Conservation (phyloP, 1,140 invertebrate genomes). For the Cydia pomonella region DNA sequence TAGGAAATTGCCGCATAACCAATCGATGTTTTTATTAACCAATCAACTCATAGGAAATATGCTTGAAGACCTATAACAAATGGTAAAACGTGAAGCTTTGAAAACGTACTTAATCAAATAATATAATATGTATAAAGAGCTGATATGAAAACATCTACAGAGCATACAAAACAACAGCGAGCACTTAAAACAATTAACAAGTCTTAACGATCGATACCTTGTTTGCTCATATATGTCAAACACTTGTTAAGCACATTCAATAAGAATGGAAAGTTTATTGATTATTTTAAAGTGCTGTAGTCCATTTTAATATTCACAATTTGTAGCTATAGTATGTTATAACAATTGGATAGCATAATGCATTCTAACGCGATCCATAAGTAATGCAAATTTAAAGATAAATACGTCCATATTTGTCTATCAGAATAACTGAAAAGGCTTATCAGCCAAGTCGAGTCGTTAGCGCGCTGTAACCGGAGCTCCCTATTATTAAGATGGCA, state of each 20-base stretch:
- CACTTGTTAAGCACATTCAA: background rate
- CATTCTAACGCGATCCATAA: constrained; percentile 36
- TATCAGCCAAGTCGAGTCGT: constrained; percentile 69
- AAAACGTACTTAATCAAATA: background rate
- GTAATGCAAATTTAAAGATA: constrained; percentile 72
- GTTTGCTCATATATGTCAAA: background rate
- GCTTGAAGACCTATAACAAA: constrained; percentile 11
- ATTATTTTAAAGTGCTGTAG: background rate
- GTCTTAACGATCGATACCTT: background rate
- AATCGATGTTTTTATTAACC: constrained; percentile 21
- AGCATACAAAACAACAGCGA: background rate
- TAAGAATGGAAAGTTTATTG: background rate
- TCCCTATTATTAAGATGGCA: constrained; percentile 57
- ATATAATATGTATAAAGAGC: background rate
- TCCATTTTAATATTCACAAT: background rate
- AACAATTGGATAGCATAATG: background rate
- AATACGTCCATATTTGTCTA: constrained; percentile 79
- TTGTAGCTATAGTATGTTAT: background rate
- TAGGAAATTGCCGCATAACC: constrained; percentile 21
- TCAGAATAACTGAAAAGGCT: constrained; percentile 72
- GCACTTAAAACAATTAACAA: background rate
- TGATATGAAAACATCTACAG: background rate
- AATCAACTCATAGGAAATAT: constrained; percentile 14
- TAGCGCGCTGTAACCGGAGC: constrained; percentile 71
- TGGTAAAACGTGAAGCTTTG: background rate